Base-by-base conservation (phyloP, 2,888 invertebrate genomes). In the Epirrita christyi region DNA sequence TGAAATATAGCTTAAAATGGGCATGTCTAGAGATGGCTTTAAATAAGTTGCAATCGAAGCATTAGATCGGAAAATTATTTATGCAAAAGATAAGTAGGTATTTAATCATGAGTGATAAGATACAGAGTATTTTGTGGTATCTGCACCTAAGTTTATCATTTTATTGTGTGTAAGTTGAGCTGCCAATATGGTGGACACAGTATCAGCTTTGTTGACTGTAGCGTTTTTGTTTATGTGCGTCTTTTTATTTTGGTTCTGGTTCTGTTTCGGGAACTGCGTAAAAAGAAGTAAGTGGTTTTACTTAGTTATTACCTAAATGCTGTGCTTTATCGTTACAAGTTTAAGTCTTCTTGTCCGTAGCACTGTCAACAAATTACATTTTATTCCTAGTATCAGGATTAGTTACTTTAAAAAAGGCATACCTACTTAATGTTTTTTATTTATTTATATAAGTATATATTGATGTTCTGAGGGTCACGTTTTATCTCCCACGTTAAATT, bases 181-280 rank as follows among this genome's bases (percentile, higher is more conserved):
- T 14, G 29, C 11, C 45, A 51, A 32, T 15, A 80, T 73, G 68
- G 85, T 86, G 86, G 81, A 87, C 70, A 32, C 78, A 5, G 59
- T 85, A 13, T 66, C 78, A 6, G 63, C 64, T 13, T 59, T 80
- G 14, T 70, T 87, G 63, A 57, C 68, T 0, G 71, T 73, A 1
- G 50, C 85, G 50, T 75, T 85, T 53, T 11, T 87, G 27, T 77
- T 81, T 47, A 87, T 88, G 89, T 80, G 77, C 47, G 86, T 48
- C 79, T 34, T 43, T 13, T 40, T 67, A 14, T 67, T 90, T 65
- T 91, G 91, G 88, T 58, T 86, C 69, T 91, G 92, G 89, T 91
- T 89, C 55, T 91, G 90, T 67, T 88, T 91, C 40, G 87, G 88
- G 0, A 73, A 69, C 32, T 86, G 78, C 49, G 66, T 81, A 0